Conservation (phyloP, 2,797 vertebrate genomes). For the Pelochelys cantorii region DNA sequence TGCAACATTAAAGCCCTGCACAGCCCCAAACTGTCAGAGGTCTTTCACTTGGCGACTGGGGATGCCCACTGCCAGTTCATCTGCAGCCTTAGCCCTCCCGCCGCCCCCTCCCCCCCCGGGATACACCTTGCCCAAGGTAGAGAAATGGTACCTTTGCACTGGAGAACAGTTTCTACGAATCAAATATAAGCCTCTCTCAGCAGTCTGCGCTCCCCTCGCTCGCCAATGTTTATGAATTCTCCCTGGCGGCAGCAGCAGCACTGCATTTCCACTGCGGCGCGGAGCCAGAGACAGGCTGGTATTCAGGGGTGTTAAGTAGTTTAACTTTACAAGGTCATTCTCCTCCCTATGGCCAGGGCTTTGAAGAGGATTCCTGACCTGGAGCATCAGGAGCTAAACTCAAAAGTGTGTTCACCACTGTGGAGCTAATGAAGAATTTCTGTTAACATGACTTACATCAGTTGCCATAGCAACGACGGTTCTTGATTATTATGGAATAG, state of each 20-base stretch:
- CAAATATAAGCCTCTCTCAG: not conserved
- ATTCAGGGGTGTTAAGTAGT: accelerated
- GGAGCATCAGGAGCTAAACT: not conserved
- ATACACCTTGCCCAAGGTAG: not conserved
- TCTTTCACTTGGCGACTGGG: not conserved
- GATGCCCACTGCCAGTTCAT: not conserved
- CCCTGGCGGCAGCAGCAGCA: not conserved
- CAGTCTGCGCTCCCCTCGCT: too few species aligned
- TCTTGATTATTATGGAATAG: constrained; percentile 28
- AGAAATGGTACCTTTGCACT: not conserved
- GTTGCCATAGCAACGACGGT: not conserved
- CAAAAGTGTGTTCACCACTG: not conserved
- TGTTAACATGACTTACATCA: not conserved
- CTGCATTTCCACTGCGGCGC: too few species aligned
- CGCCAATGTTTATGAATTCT: not conserved
- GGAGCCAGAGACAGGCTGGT: not conserved
- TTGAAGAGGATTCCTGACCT: not conserved
- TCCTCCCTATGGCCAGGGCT: not conserved
- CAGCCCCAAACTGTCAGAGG: not conserved
- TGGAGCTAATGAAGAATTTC: not conserved
- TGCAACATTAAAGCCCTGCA: not conserved
- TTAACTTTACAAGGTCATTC: accelerated
- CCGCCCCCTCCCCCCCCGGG: too few species aligned
- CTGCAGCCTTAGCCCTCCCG: not conserved
- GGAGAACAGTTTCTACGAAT: too few species aligned